These are phyloP conservation scores for Harpegnathos saltator DNA, from an alignment of 1,140 invertebrate genomes.

Conservation along the genomic window DNA sequence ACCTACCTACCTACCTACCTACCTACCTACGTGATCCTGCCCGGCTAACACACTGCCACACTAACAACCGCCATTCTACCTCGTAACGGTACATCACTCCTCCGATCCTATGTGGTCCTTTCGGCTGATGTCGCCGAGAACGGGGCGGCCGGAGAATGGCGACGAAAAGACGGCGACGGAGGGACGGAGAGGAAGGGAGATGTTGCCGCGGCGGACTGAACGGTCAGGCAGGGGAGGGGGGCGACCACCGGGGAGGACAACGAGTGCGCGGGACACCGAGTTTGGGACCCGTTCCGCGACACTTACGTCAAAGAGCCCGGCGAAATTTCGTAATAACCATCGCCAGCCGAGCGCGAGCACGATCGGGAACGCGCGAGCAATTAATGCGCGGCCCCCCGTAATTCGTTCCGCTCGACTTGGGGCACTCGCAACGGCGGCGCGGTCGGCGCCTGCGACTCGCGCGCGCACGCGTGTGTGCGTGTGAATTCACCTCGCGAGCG, in stretches of 20 bases:
- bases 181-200: conserved; percentile 27
- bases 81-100: conserved; percentile 79
- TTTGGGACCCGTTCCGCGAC: conserved; percentile 31
- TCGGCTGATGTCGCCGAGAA: conserved; percentile 62
- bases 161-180: conserved; percentile 45
- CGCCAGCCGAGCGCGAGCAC: too few relatives aligned
- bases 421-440: background rate
- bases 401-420: conserved; percentile 7
- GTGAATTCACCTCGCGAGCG: background rate
- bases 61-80: conserved; percentile 77
- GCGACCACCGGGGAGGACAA: conserved; percentile 8
- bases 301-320: conserved; percentile 35
- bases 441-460: background rate
- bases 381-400: background rate
- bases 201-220: background rate
- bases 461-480: background rate
- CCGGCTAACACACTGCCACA: conserved; percentile 82
- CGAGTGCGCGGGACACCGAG: conserved; percentile 35
- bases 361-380: conserved; percentile 19
- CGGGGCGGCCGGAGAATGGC: conserved; percentile 56
- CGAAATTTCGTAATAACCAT: conserved; percentile 43
- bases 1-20: conserved; percentile 51
- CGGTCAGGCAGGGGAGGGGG: background rate
- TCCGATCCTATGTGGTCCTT: conserved; percentile 66
- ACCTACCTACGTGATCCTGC: conserved; percentile 78